Evolutionary conservation across 2,113 vertebrate genomes (phyloP), one percentile per base, ranked within the genome.

Genomic region (Malurus elegans): DNA sequence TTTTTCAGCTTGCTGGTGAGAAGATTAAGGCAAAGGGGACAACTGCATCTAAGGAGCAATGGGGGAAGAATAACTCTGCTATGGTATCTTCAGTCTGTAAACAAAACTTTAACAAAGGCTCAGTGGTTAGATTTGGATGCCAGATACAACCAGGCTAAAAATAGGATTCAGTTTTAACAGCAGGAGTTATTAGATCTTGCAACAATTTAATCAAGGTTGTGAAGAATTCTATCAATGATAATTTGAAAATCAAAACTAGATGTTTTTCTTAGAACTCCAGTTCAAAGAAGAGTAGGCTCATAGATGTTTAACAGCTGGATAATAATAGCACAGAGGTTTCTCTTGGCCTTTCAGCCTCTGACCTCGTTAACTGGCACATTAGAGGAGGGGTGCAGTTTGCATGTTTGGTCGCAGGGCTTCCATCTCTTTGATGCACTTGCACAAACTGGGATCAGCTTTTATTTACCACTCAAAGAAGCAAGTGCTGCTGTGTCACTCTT

Each of bases 261-360:
- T 42, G 23, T 86, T 93, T 92, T 94, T 38, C 90, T 88, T 88
- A 92, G 92, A 91, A 95, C 62, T 82, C 9, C 45, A 45, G 70
- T 79, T 92, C 79, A 92, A 93, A 90, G 53, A 57, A 21, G 62
- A 82, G 20, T 29, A 62, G 73, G 4, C 70, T 75, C 29, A 81
- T 1, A 80, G 79, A 79, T 36, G 47, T 86, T 76, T 90, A 65
- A 61, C 4, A 67, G 6, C 32, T 16, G 40, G 65, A 75, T 79
- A 71, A 51, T 51, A 88, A 74, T 3, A 92, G 74, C 71, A 69
- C 42, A 73, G 47, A 78, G 18, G 24, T 86, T 69, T 73, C 79
- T 88, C 56, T 66, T 47, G 75, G 67, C 44, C 74, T 50, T 40
- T 21, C 15, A 54, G 58, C 40, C 38, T 29, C 10, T 82, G 66